phyloP scores from a whole-genome alignment of 2,797 vertebrate genomes.

The Bufotes viridis region DNA sequence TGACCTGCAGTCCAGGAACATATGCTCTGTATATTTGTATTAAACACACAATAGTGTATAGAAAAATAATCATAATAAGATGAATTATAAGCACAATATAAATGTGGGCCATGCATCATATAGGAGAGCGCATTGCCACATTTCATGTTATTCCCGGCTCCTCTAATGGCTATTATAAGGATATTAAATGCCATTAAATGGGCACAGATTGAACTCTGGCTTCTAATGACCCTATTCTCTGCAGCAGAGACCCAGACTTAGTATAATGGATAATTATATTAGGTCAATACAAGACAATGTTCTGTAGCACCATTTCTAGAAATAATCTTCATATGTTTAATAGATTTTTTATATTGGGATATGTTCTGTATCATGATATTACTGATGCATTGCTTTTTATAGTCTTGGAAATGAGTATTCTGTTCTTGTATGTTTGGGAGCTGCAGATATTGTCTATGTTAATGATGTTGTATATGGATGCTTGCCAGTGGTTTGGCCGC shows the following conservation, averaged over 20 bases:
- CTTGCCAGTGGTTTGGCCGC: slow-evolving; percentile 30
- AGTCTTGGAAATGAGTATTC: slow-evolving; percentile 8
- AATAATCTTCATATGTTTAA: not conserved
- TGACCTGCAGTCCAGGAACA: not conserved
- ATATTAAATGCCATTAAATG: not conserved
- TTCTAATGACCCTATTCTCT: not conserved
- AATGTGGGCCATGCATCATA: not conserved
- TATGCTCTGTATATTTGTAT: not conserved
- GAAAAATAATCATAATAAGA: not conserved
- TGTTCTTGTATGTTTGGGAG: slow-evolving; percentile 14
- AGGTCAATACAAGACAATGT: not conserved
- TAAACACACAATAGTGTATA: not conserved
- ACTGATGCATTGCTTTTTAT: slow-evolving; percentile 6
- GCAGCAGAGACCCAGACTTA: not conserved
- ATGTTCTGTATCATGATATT: not conserved
- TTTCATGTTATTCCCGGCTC: not conserved
- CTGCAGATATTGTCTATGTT: not conserved
- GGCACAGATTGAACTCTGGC: not conserved
- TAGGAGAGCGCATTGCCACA: not conserved
- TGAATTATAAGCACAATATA: not conserved
- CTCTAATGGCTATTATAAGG: not conserved
- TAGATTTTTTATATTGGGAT: not conserved
- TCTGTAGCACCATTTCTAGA: not conserved
- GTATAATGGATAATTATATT: not conserved
- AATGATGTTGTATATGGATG: slow-evolving; percentile 38